Conservation (phyloP, 2,797 vertebrate genomes). For the Pseudocheirus occidentalis region DNA sequence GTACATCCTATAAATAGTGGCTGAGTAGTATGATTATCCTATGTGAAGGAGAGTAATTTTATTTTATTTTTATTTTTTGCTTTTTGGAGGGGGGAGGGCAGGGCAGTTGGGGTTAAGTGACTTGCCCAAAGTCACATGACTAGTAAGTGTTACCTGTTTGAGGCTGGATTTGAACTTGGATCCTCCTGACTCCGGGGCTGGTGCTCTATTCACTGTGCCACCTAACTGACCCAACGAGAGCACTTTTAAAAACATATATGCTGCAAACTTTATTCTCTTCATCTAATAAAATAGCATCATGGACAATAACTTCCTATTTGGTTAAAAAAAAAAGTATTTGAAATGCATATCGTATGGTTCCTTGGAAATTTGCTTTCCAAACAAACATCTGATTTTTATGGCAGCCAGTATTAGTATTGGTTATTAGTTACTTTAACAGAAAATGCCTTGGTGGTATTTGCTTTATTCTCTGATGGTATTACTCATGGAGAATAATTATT, state of each 20-base stretch:
- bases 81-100: too few relatives aligned
- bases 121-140: too few relatives aligned
- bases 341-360: constrained; percentile 5
- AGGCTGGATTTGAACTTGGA: too few relatives aligned
- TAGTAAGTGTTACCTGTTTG: too few relatives aligned
- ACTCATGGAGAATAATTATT: constrained; percentile 46
- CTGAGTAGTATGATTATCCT: constrained; percentile 5
- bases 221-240: not conserved
- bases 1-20: not conserved
- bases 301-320: constrained; percentile 42
- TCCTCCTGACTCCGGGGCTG: too few relatives aligned
- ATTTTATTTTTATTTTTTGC: too few relatives aligned
- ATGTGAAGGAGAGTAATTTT: constrained; percentile 37
- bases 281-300: constrained; percentile 41
- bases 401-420: not conserved
- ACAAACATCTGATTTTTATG: constrained; percentile 15
- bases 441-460: constrained; percentile 30
- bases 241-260: constrained; percentile 19
- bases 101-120: too few relatives aligned
- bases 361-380: constrained; percentile 41
- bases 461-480: constrained; percentile 52
- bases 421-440: constrained; percentile 44
- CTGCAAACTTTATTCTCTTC: constrained; percentile 30
- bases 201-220: too few relatives aligned
- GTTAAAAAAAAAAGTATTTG: constrained; percentile 43